Conservation (phyloP, 2,797 vertebrate species). For the Parauchenoglanis punctatus region DNA sequence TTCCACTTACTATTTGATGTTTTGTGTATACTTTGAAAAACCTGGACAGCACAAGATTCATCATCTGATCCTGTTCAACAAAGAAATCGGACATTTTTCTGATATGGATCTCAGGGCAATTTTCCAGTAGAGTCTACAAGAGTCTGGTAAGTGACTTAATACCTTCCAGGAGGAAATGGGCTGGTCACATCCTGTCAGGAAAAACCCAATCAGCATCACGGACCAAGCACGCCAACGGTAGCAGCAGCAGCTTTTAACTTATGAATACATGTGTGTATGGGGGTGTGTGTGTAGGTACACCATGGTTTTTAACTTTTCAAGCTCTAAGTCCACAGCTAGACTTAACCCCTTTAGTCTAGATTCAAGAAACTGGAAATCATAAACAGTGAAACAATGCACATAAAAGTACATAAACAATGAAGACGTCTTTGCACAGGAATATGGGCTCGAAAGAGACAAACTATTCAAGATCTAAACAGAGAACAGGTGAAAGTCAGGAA, state of each 20-base stretch:
- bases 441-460: background rate
- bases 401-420: background rate
- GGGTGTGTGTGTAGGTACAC: background rate
- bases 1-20: background rate
- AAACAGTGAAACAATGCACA: background rate
- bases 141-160: background rate
- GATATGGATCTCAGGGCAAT: background rate
- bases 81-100: background rate
- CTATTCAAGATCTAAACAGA: background rate
- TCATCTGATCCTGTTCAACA: background rate
- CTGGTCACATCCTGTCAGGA: constrained; percentile 21
- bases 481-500: background rate
- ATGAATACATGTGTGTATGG: too few species aligned
- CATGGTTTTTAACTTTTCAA: background rate
- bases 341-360: too few species aligned
- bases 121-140: background rate
- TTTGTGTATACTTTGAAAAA: background rate
- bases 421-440: background rate
- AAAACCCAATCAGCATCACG: constrained; percentile 7
- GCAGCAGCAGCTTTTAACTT: background rate
- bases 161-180: constrained; percentile 2
- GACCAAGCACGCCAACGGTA: background rate
- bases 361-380: background rate
- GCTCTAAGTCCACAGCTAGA: background rate
- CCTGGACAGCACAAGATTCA: background rate